Percentiles rank a stretch among this genome's conserved stretches.
These are phyloP conservation scores for Lasiommata megera DNA, from an alignment of 2,888 invertebrate genomes.

Conservation along the genomic window DNA sequence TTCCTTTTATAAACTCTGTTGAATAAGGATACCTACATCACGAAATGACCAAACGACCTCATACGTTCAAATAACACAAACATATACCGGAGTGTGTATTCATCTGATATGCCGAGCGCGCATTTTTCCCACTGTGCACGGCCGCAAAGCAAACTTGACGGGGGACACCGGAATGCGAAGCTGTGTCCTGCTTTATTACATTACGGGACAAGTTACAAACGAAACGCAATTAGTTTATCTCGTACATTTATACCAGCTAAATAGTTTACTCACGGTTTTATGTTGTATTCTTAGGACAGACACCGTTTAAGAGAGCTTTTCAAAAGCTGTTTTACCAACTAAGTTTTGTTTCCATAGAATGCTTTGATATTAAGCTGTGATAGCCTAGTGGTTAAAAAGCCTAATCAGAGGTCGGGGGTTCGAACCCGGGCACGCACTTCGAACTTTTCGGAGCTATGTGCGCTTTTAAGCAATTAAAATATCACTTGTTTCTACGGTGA, in stretches of 20 bases:
- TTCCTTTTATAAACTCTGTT: not conserved
- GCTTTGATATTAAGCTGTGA: too few species aligned
- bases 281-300: not conserved
- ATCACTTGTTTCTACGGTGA: too few species aligned
- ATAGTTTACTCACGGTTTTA: not conserved
- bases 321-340: too few species aligned
- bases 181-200: constrained; percentile 37
- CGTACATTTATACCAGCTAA: constrained; percentile 2
- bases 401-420: too few species aligned
- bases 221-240: constrained; percentile 3
- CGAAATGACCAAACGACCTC: not conserved
- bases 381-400: too few species aligned
- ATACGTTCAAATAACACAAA: constrained; percentile 11
- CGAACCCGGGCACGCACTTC: too few species aligned
- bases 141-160: constrained; percentile 34
- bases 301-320: too few species aligned
- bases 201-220: constrained; percentile 33
- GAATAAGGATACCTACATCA: not conserved
- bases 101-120: constrained; percentile 31
- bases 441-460: too few species aligned
- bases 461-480: too few species aligned
- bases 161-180: constrained; percentile 35
- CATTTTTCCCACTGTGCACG: constrained; percentile 34
- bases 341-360: too few species aligned
- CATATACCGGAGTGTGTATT: constrained; percentile 10